phyloP scores from a whole-genome alignment of 2,888 invertebrate genomes.

The Campopleginae sp. region DNA sequence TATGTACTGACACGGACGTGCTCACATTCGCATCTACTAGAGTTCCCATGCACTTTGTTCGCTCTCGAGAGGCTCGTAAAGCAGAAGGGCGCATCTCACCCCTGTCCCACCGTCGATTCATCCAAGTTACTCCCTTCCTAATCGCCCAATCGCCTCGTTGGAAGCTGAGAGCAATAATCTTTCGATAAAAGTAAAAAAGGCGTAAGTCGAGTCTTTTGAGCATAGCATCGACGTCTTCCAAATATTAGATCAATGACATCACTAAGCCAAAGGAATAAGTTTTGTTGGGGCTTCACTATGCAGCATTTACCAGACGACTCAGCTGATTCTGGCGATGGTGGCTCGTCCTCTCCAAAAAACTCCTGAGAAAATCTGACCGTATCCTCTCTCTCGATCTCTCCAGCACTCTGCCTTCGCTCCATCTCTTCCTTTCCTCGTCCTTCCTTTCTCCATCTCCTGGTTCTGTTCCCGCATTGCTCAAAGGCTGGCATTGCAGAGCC shows the following conservation, averaged over 20 bases:
- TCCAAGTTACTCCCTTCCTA: not conserved
- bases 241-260: not conserved
- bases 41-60: constrained; percentile 13
- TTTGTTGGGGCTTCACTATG: not conserved
- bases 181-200: constrained; percentile 6
- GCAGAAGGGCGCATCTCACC: constrained; percentile 10
- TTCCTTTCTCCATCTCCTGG: not conserved
- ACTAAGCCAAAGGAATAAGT: constrained; percentile 1
- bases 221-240: not conserved
- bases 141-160: not conserved
- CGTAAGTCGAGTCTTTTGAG: not conserved
- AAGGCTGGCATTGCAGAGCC: constrained; percentile 50
- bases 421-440: constrained; percentile 13
- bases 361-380: constrained; percentile 30
- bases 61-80: not conserved
- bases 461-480: constrained; percentile 40
- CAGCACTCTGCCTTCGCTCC: not conserved
- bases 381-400: not conserved
- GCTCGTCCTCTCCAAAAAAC: constrained; percentile 22
- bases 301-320: constrained; percentile 35
- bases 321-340: constrained; percentile 46
- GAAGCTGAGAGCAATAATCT: not conserved
- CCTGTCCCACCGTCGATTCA: not conserved
- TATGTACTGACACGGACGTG: constrained; percentile 6
- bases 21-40: constrained; percentile 6